These are phyloP conservation scores for Protobothrops flavoviridis DNA, from an alignment of 2,113 vertebrate species.

Conservation along the genomic window DNA sequence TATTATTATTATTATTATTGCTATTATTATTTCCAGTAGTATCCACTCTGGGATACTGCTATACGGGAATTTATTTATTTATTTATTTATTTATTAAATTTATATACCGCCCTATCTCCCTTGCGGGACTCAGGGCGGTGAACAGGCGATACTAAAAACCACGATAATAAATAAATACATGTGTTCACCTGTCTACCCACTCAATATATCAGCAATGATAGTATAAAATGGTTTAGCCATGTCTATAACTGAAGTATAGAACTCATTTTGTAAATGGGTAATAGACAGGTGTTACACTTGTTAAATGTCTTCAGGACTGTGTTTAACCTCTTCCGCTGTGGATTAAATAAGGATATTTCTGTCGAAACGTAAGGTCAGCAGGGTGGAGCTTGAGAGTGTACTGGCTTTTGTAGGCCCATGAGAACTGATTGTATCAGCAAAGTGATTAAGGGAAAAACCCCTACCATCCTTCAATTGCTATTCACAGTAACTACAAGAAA, in stretches of 20 bases:
- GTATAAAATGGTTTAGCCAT: not conserved
- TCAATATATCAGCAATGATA: not conserved
- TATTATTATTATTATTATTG: not conserved
- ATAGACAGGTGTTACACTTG: not conserved
- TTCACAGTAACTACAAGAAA: slow-evolving; percentile 3
- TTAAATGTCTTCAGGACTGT: not conserved
- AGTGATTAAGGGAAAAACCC: slow-evolving; percentile 12
- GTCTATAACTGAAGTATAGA: not conserved
- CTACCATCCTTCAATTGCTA: slow-evolving; percentile 8
- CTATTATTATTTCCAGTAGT: not conserved
- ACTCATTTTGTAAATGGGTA: not conserved
- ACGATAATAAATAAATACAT: no score
- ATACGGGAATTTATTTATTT: no score
- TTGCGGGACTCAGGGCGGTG: no score
- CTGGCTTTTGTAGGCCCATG: slow-evolving; percentile 23
- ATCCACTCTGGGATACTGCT: no score
- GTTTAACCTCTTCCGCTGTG: not conserved
- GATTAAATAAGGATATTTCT: not conserved
- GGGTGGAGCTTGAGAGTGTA: not conserved
- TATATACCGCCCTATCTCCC: no score
- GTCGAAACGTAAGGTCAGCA: not conserved
- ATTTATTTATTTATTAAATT: no score
- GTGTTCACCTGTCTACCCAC: not conserved
- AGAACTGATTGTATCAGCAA: slow-evolving; percentile 30
- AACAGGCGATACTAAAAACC: no score